Evolutionary conservation across 2,797 vertebrate species (phyloP).

Genomic region (Hydrolagus colliei): DNA sequence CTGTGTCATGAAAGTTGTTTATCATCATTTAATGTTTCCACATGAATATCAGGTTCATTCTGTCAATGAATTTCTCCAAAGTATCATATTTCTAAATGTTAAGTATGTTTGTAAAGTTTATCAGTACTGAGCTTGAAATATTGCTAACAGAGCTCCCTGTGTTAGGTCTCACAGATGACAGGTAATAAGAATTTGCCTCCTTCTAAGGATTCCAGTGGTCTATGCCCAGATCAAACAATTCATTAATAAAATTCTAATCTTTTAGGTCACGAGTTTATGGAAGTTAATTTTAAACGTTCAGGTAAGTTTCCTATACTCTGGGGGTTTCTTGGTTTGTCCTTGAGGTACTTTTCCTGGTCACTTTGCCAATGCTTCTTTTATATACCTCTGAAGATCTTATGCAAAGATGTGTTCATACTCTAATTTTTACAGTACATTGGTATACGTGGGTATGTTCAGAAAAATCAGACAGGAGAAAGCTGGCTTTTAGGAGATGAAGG

Average conservation of each 20-base stretch:
- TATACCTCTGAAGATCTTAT: background rate
- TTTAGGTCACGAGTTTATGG: background rate
- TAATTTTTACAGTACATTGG: background rate
- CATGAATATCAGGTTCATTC: too few relatives aligned
- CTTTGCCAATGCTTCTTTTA: background rate
- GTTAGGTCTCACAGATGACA: background rate
- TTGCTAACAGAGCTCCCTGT: background rate
- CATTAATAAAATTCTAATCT: slow-evolving; percentile 22
- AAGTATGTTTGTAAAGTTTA: background rate
- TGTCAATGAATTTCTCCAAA: too few relatives aligned
- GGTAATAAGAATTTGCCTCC: background rate
- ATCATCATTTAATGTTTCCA: too few relatives aligned
- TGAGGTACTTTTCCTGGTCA: background rate
- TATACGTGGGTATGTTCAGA: too few relatives aligned
- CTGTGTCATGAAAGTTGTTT: too few relatives aligned
- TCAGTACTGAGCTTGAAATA: background rate
- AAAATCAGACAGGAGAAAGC: background rate
- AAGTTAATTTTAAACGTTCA: slow-evolving; percentile 12
- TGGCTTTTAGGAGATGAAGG: too few relatives aligned
- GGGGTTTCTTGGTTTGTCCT: background rate
- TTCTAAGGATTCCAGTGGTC: background rate
- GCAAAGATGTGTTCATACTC: background rate
- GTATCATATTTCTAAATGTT: background rate
- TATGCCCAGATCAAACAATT: background rate
- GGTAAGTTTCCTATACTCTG: slow-evolving; percentile 11